Base-by-base conservation (phyloP, 2,888 invertebrate genomes). In the Tiphia femorata region DNA sequence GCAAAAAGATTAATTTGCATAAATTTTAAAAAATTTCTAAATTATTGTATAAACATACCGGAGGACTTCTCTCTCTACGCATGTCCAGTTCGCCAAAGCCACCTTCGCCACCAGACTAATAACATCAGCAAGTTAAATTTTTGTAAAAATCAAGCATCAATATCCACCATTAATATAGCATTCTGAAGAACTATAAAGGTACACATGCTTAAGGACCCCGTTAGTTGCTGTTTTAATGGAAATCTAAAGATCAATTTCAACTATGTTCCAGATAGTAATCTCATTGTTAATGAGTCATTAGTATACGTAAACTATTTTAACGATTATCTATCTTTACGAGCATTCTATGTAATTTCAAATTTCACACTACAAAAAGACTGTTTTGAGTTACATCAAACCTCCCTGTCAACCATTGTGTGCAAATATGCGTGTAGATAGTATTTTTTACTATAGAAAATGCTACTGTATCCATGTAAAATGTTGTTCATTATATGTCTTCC, bases 51-150 rank as follows among this genome's bases (percentile, higher is more conserved):
- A 63, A 77, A 83, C 82, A 68, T 83, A 83, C 82, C 82, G 82
- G 79, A 67, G 78, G 77, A 73, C 75, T 79, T 82, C 77, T 78
- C 66, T 80, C 82, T 58, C 78, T 82, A 76, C 69, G 79, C 65
- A 77, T 72, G 73, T 83, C 82, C 79, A 81, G 77, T 68, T 79
- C 80, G 70, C 79, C 77, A 72, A 82, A 83, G 77, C 80, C 82
- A 81, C 81, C 80, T 71, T 82, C 82, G 78, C 81, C 82, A 81
- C 78, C 80, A 73, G 82, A 80, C 82, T 83, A 81, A 72, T 66
- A 78, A 82, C 70, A 80, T 79, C 77, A 67, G 56, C 62, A 78
- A 72, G 70, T 77, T 67, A 72, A 73, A 56, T 58, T 62, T 52
- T 49, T 58, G 29, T 64, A 17, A 54, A 49, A 62, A 57, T 59